Evolutionary conservation across 1,140 invertebrate species (phyloP), one percentile per base, ranked within the genome.

Genomic region (Scylla paramamosain): DNA sequence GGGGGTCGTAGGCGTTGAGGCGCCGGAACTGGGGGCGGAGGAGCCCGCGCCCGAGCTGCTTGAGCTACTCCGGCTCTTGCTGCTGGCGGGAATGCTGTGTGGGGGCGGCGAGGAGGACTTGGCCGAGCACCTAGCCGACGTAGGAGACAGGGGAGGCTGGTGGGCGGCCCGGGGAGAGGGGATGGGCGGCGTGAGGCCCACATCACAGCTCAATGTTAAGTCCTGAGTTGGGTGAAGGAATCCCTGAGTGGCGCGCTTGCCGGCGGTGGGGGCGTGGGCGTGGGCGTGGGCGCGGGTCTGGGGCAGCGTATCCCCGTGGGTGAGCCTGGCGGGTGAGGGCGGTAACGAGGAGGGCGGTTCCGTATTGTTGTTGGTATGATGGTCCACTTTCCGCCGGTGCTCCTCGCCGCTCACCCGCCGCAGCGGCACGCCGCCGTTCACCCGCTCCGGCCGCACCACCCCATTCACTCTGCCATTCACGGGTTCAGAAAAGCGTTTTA

Each of bases 141-240:
- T 95, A 32, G 94, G 94, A 28, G 94, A 95, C 32, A 93, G 52
- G 31, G 94, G 94, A 25, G 94, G 94, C 94, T 91, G 94, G 89
- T 95, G 94, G 32, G 89, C 84, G 46, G 82, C 59, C 39, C 48
- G 28, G 48, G 94, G 59, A 32, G 83, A 77, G 86, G 77, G 91
- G 77, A 67, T 45, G 89, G 94, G 94, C 94, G 90, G 89, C 46
- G 93, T 48, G 32, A 94, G 67, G n/a, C 94, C 94, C n/a, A 90
- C 94, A 95, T 95, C 94, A 95, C 94, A 95, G 94, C 84, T 95
- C 91, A 92, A 95, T 88, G 94, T 88, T 92, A 95, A 82, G 91
- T 83, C 94, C 94, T 93, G 91, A 92, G 94, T 87, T 45, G 94
- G 91, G 83, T 87, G 94, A 77, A 84, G 94, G 83, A 92, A 67